A percentile compares a stretch with the other conserved stretches of the same genome.
phyloP scores from a whole-genome alignment of 2,797 vertebrate genomes.

The Heteromormyrus szaboi region DNA sequence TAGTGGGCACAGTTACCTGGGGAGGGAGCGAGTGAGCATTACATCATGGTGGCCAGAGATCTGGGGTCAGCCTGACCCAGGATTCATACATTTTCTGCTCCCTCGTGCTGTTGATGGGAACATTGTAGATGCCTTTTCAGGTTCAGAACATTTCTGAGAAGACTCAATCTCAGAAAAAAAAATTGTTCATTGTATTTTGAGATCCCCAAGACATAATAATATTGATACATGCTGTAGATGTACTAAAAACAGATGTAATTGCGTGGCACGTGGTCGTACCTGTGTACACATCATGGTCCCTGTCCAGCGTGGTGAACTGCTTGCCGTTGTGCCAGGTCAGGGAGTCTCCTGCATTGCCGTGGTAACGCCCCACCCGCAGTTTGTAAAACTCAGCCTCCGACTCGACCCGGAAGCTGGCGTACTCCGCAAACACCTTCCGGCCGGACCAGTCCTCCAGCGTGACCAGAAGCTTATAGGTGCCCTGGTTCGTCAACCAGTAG shows the following conservation, averaged over 20 bases:
- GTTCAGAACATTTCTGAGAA: neutral
- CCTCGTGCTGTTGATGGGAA: neutral
- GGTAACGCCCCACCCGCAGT: constrained; percentile 72
- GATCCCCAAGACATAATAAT: neutral
- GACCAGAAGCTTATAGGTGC: constrained; percentile 79
- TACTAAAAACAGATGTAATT: neutral
- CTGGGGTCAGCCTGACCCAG: neutral
- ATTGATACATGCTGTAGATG: neutral
- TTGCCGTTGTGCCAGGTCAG: constrained; percentile 85
- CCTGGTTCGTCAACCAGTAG: constrained; percentile 79
- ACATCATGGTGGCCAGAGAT: neutral
- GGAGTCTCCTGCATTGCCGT: constrained; percentile 76
- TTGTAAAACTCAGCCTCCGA: constrained; percentile 74
- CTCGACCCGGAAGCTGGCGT: constrained; percentile 79
- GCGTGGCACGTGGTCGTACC: constrained; percentile 48
- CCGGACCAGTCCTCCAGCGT: constrained; percentile 84
- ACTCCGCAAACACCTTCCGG: constrained; percentile 79
- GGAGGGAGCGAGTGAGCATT: constrained; percentile 21
- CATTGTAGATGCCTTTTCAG: neutral
- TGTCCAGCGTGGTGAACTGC: constrained; percentile 78
- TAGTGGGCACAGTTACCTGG: constrained; percentile 96
- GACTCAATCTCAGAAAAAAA: neutral
- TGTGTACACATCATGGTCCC: constrained; percentile 76
- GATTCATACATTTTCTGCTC: neutral
- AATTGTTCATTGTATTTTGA: neutral